Percentiles rank a stretch among this genome's conserved stretches.
Conservation (phyloP, 2,888 invertebrate species). For the Campaea margaritaria region DNA sequence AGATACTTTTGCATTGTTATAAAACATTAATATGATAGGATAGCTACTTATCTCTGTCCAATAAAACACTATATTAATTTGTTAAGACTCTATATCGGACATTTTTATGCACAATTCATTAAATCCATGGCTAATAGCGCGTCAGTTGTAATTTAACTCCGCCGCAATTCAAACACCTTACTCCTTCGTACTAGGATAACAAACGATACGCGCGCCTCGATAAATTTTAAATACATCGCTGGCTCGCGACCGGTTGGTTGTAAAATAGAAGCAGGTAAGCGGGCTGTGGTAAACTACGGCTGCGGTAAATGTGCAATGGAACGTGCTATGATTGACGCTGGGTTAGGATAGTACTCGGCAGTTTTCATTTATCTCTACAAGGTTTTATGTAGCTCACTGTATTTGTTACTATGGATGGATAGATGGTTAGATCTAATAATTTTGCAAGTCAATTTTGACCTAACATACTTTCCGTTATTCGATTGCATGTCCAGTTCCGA, state of each 20-base stretch:
- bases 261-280: conserved; percentile 55
- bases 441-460: too few species aligned
- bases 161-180: conserved; percentile 26
- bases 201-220: conserved; percentile 23
- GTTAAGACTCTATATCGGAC: conserved; percentile 6
- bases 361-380: too few species aligned
- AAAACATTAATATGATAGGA: too few species aligned
- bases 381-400: too few species aligned
- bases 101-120: conserved; percentile 21
- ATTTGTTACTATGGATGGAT: too few species aligned
- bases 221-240: conserved; percentile 50
- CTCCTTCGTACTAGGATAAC: conserved; percentile 5
- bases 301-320: conserved; percentile 53
- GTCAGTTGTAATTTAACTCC: conserved; percentile 17
- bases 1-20: too few species aligned
- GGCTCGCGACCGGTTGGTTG: conserved; percentile 47
- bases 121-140: conserved; percentile 18
- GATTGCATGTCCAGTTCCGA: too few species aligned
- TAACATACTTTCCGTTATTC: too few species aligned
- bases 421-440: too few species aligned
- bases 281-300: conserved; percentile 68
- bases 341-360: conserved; percentile 29
- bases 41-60: too few species aligned
- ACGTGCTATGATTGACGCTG: conserved; percentile 12
- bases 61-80: neutral